Base-by-base conservation (phyloP, 2,113 vertebrate genomes). In the Ancistrus triradiatus region DNA sequence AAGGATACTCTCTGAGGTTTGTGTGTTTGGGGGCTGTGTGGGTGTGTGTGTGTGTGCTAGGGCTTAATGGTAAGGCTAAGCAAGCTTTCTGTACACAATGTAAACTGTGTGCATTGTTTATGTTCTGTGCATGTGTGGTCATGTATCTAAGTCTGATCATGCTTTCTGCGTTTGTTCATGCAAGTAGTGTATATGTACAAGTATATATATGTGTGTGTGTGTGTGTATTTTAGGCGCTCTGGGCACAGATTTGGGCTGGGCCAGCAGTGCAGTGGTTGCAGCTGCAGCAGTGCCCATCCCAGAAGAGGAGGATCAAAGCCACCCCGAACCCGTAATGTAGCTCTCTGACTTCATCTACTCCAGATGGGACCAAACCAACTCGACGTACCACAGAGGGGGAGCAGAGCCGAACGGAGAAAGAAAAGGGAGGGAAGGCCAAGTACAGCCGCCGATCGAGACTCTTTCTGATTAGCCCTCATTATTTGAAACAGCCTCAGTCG, bases 311-410 rank as follows among this genome's bases (percentile, higher is more conserved):
- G 68, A 71, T 74, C 63, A 74, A 74, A 74, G 74, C 68, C 79
- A 86, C 90, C 89, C 88, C 89, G 90, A 89, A 77, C 76, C 85
- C 87, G 92, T 90, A 90, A 94, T 92, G 91, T 93, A 92, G 92
- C 66, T 93, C 89, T 89, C 86, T 86, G 87, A 90, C 84, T 92
- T 92, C 90, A 95, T 92, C 81, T 84, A 80, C 81, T 92, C 91
- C 94, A 96, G 92, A 97, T 97, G 94, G 83, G 85, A 77, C 74
- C 60, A 76, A 67, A 63, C 38, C 67, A 63, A 17, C n/a, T 46
- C 35, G 43, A 87, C 88, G 81, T 71, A 48, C 24, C 22, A 46
- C 37, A 58, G 44, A 60, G 53, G 49, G 35, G 35, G 66, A 24
- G 50, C 58, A 22, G 62, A 27, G 69, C 15, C 14, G 47, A 33